Conservation (phyloP, 2,888 invertebrate genomes). For the Acanthosepion lycidas region DNA sequence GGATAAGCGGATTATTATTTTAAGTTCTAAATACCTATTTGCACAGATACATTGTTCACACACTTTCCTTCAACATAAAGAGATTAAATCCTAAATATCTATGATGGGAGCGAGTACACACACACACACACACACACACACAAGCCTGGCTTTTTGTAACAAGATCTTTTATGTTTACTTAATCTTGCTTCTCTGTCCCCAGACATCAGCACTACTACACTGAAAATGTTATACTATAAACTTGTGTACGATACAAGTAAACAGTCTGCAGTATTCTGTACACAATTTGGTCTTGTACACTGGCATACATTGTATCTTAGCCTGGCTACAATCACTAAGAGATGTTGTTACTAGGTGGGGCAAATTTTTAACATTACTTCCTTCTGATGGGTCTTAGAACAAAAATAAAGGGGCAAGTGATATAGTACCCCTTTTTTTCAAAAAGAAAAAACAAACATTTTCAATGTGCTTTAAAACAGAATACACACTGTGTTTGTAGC, state of each 20-base stretch:
- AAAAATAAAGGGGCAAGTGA: no score
- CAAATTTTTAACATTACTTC: neutral
- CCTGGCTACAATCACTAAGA: neutral
- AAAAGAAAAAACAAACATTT: no score
- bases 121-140: neutral
- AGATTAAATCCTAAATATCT: slow-evolving; percentile 33
- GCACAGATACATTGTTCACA: neutral
- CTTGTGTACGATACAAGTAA: slow-evolving; percentile 21
- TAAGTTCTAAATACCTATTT: neutral
- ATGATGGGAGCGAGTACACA: neutral
- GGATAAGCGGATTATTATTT: neutral
- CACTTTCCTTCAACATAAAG: neutral
- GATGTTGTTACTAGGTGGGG: slow-evolving; percentile 33
- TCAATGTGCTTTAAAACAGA: no score
- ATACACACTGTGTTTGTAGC: no score
- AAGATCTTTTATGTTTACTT: slow-evolving; percentile 12
- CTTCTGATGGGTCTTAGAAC: neutral
- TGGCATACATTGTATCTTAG: neutral
- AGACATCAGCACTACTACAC: neutral
- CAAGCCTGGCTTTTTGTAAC: neutral
- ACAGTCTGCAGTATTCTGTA: neutral
- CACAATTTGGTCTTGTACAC: slow-evolving; percentile 1
- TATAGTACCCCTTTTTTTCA: no score
- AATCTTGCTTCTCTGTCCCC: slow-evolving; percentile 20
- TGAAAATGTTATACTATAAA: slow-evolving; percentile 20